Conservation (phyloP, 2,797 vertebrate genomes). For the Poecilia gillii region DNA sequence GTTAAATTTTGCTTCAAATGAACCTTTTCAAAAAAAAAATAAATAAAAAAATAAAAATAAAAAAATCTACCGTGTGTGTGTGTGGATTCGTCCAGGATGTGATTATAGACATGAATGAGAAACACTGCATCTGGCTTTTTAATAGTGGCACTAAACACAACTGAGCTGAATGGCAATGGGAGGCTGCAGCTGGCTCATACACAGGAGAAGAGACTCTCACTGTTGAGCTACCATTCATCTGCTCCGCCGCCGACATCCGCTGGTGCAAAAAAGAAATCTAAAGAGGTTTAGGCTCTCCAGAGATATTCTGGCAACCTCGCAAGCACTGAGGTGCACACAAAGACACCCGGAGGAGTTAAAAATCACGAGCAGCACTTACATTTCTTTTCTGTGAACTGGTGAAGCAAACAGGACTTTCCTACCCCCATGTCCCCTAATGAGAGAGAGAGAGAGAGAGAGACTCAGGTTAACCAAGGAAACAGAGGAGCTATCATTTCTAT, state of each 20-base stretch:
- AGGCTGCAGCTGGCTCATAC: constrained; percentile 74
- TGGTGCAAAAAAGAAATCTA: constrained; percentile 48
- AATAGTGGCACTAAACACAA: constrained; percentile 66
- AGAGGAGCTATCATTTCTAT: constrained; percentile 35
- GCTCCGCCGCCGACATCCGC: constrained; percentile 58
- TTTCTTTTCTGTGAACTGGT: constrained; percentile 99
- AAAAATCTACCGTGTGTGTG: constrained; percentile 13
- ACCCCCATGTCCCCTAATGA: constrained; percentile 96
- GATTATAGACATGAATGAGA: constrained; percentile 49
- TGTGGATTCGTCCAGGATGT: constrained; percentile 53
- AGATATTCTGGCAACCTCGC: constrained; percentile 58
- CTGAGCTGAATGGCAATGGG: constrained; percentile 68
- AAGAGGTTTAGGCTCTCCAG: constrained; percentile 51
- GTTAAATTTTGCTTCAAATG: neutral
- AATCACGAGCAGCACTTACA: constrained; percentile 86
- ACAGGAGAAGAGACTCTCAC: constrained; percentile 65
- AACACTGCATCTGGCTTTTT: constrained; percentile 73
- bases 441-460: constrained; percentile 24
- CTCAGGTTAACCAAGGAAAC: constrained; percentile 51
- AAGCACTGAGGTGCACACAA: constrained; percentile 25
- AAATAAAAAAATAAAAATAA: too few relatives aligned
- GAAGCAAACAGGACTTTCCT: constrained; percentile 99
- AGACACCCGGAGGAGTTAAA: constrained; percentile 12
- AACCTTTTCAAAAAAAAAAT: constrained; percentile 38
- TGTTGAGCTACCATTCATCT: constrained; percentile 57